phyloP scores from a whole-genome alignment of 2,797 vertebrate species.

The Eospalax fontanierii region DNA sequence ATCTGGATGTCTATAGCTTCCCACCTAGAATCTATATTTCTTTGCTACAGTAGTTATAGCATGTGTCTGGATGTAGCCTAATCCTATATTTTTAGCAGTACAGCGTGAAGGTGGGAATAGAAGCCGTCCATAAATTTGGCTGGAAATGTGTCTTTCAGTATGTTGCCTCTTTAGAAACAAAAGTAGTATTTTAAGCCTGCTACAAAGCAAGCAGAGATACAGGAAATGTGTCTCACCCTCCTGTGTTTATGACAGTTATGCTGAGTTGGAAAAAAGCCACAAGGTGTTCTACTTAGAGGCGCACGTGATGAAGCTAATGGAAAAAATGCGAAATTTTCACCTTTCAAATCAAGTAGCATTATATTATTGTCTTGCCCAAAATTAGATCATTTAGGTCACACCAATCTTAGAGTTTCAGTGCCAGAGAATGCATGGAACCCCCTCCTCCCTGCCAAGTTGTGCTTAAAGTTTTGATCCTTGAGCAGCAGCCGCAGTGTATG shows the following conservation, averaged over 20 bases:
- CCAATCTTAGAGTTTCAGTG: conserved; percentile 55
- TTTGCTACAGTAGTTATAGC: conserved; percentile 81
- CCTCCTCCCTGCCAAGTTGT: conserved; percentile 58
- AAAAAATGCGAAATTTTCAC: conserved; percentile 61
- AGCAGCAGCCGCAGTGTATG: conserved; percentile 39
- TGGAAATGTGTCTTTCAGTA: conserved; percentile 76
- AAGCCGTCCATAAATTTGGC: conserved; percentile 77
- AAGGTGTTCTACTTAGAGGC: conserved; percentile 44
- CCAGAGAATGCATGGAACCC: conserved; percentile 32
- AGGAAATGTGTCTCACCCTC: neutral
- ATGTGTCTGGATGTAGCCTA: conserved; percentile 78
- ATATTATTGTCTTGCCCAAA: conserved; percentile 51
- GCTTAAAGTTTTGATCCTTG: conserved; percentile 68
- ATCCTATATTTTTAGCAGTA: conserved; percentile 80
- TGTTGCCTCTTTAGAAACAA: conserved; percentile 72
- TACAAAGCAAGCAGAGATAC: conserved; percentile 28
- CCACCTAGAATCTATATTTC: conserved; percentile 77
- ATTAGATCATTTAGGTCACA: conserved; percentile 61
- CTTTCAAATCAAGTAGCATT: conserved; percentile 33
- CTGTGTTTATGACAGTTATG: conserved; percentile 1
- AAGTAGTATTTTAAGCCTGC: conserved; percentile 59
- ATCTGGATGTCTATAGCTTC: conserved; percentile 65
- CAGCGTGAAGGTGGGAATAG: conserved; percentile 75
- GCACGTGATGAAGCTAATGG: conserved; percentile 35
- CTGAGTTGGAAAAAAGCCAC: conserved; percentile 54